Evolutionary conservation across 1,140 invertebrate species (phyloP).

Genomic region (Acromyrmex heyeri): DNA sequence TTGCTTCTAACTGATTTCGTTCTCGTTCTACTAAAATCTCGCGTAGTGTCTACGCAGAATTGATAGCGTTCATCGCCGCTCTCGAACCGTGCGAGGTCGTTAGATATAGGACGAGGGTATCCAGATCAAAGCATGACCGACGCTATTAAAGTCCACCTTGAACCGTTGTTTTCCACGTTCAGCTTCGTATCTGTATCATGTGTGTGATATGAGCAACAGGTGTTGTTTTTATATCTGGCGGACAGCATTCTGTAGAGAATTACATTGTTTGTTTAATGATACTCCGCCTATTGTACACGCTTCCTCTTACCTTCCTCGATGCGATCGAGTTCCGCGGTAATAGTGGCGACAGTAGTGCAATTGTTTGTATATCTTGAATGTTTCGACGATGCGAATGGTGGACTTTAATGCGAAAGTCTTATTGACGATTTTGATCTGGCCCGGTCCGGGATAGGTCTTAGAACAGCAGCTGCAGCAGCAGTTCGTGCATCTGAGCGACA

Average conservation of each 20-base stretch:
- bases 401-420: conserved; percentile 81
- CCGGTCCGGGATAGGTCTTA: conserved; percentile 82
- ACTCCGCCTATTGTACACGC: conserved; percentile 35
- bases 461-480: conserved; percentile 84
- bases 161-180: conserved; percentile 35
- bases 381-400: conserved; percentile 72
- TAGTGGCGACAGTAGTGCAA: conserved; percentile 39
- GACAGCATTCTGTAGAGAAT: conserved; percentile 58
- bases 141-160: conserved; percentile 84
- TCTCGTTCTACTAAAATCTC: conserved; percentile 65
- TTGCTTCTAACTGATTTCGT: conserved; percentile 69
- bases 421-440: conserved; percentile 84
- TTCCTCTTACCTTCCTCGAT: conserved; percentile 37
- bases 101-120: background rate
- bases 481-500: conserved; percentile 82
- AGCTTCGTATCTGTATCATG: conserved; percentile 64
- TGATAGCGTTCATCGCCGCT: background rate
- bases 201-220: conserved; percentile 71
- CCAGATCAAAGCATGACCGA: conserved; percentile 71
- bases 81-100: background rate
- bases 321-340: conserved; percentile 43
- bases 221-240: conserved; percentile 68
- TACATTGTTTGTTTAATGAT: conserved; percentile 58
- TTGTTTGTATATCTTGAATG: conserved; percentile 68
- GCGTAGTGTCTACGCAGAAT: conserved; percentile 1